These are phyloP conservation scores for Morpho achilles DNA, from an alignment of 2,888 invertebrate genomes.

Conservation along the genomic window DNA sequence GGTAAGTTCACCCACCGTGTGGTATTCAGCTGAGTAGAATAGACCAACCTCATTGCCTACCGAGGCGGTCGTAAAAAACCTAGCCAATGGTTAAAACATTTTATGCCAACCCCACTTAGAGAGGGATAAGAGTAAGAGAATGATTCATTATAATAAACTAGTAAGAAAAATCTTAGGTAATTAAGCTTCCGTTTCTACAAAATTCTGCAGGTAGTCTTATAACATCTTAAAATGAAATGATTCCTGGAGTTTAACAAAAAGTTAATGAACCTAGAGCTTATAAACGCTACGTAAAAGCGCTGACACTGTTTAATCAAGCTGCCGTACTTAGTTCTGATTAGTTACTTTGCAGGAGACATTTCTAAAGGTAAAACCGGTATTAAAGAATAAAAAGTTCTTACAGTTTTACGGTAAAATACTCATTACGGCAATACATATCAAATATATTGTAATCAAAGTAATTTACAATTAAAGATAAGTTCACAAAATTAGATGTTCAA, in stretches of 20 bases:
- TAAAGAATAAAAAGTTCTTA: neutral
- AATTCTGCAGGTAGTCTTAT: slow-evolving; percentile 14
- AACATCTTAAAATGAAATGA: slow-evolving; percentile 7
- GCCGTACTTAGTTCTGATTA: slow-evolving; percentile 9
- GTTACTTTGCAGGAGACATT: slow-evolving; percentile 8
- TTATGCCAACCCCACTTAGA: no score
- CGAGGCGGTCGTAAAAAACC: no score
- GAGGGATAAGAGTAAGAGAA: no score
- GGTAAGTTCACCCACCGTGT: no score
- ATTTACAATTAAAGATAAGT: no score
- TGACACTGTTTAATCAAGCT: slow-evolving; percentile 17
- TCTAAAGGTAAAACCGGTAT: neutral
- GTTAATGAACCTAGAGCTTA: slow-evolving; percentile 13
- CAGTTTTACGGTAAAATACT: neutral
- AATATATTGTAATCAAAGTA: no score
- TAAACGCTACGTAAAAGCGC: slow-evolving; percentile 5
- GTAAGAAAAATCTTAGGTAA: neutral
- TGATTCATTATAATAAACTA: neutral
- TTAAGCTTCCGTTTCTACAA: neutral
- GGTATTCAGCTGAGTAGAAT: no score
- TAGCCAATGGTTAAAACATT: no score
- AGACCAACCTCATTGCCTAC: no score
- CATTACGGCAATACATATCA: no score
- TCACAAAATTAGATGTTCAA: no score
- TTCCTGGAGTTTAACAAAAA: slow-evolving; percentile 10